Base-by-base conservation (phyloP, 1,140 invertebrate species). In the Euborellia annulipes region DNA sequence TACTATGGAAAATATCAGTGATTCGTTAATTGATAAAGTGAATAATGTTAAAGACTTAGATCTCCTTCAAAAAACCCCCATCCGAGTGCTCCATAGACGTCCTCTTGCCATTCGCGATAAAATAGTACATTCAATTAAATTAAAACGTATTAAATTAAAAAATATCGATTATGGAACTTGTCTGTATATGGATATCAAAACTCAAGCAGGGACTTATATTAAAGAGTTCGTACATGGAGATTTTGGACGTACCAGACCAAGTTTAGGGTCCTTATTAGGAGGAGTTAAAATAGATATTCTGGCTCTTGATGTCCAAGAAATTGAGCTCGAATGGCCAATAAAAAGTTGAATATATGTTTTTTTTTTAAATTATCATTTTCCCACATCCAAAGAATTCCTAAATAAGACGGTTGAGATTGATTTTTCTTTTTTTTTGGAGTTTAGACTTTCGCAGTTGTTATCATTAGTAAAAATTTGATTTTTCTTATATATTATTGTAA, bases 171-270 rank as follows among this genome's bases (percentile, higher is more conserved):
- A n/a, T n/a, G n/a, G n/a, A n/a, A 58, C 70, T 38, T 60, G 79
- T 18, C 76, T 89, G 54, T 61, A 73, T 43, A 54, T 95, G 3
- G 67, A 75, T 49, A 48, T 95, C 1, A 75, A 71, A 41, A 92
- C 89, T 11, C 84, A 94, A 63, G 91, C 92, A 34, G 93, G 92
- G 34, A 95, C 90, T 2, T 97, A 97, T 59, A 76, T 98, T 0
- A 98, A 98, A 66, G 93, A 98, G 67, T 91, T 96, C 70, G 81
- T 93, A 14, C 90, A 97, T 66, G 87, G 92, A 1, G 93, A 97
- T 67, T 85, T 95, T 60, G 82, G 85, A 13, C 69, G 92, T 34
- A 94, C 90, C 0, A 61, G 58, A 11, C 93, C 92, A 0, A 79
- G 68, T 61, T 59, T 91, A 9, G 69, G 73, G 16, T 55, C 56